Conservation (phyloP, 2,888 invertebrate species). For the Orchestes rusci region DNA sequence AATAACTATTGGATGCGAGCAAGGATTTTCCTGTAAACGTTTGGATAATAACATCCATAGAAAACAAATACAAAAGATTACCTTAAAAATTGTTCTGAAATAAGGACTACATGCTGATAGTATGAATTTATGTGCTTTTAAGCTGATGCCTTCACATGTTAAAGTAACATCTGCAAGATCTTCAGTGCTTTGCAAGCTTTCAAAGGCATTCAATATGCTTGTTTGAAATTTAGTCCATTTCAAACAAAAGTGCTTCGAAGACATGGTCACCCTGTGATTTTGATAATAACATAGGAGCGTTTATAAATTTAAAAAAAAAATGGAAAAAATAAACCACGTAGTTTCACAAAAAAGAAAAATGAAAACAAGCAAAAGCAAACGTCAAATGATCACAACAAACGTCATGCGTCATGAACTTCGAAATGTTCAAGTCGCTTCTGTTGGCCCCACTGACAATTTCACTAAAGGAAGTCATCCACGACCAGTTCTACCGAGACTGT, state of each 20-base stretch:
- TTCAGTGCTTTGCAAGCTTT: constrained; percentile 61
- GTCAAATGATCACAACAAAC: constrained; percentile 15
- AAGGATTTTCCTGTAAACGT: constrained; percentile 60
- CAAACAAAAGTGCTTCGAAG: constrained; percentile 60
- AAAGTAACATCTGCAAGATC: constrained; percentile 67
- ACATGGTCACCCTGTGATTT: constrained; percentile 21
- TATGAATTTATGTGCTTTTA: constrained; percentile 69
- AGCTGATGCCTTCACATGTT: constrained; percentile 63
- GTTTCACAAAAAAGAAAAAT: constrained; percentile 17
- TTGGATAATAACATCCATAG: constrained; percentile 3
- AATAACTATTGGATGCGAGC: constrained; percentile 66
- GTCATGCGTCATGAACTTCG: too few relatives aligned
- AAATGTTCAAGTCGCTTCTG: too few relatives aligned
- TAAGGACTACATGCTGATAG: constrained; percentile 69
- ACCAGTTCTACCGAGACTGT: too few relatives aligned
- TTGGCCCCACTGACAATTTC: too few relatives aligned
- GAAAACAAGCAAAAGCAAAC: constrained; percentile 19
- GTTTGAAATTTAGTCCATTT: constrained; percentile 70
- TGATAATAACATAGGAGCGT: constrained; percentile 8
- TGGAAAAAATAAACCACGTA: constrained; percentile 17
- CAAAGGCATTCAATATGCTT: constrained; percentile 62
- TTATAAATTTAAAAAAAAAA: constrained; percentile 7
- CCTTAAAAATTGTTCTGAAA: constrained; percentile 68
- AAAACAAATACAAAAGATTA: constrained; percentile 31
- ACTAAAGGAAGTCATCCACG: too few relatives aligned